These are phyloP conservation scores for Apostichopus parvimensis DNA, from an alignment of 35 echinoderm and acorn worm genomes.

Conservation along the genomic window DNA sequence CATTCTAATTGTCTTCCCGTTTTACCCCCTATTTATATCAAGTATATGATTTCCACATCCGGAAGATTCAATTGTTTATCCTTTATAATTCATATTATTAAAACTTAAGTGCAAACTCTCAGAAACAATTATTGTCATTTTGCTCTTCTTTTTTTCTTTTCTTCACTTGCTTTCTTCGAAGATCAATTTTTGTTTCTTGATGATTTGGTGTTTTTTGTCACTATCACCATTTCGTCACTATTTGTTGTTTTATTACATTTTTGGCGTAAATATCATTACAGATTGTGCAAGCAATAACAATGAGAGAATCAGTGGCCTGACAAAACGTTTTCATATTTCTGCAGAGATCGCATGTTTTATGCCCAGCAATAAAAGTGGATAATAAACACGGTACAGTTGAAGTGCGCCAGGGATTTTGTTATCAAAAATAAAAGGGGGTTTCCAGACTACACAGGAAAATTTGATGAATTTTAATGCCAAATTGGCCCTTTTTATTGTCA, in stretches of 20 bases:
- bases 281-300: not conserved
- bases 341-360: constrained; percentile 12
- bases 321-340: constrained; percentile 1
- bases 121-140: too few species aligned
- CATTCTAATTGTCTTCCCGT: too few species aligned
- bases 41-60: too few species aligned
- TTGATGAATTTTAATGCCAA: constrained; percentile 47
- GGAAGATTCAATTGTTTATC: too few species aligned
- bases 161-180: too few species aligned
- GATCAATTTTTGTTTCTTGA: too few species aligned
- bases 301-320: not conserved
- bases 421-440: not conserved
- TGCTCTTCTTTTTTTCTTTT: too few species aligned
- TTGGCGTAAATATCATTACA: not conserved
- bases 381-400: constrained; percentile 9
- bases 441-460: constrained; percentile 8
- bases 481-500: constrained; percentile 36
- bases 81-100: too few species aligned
- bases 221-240: not conserved
- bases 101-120: too few species aligned
- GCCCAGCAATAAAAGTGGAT: not conserved
- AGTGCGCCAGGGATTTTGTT: not conserved
- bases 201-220: not conserved
- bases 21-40: too few species aligned
- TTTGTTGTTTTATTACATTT: not conserved